Conservation (phyloP, 2,797 vertebrate species). For the Centropyge bicolor region DNA sequence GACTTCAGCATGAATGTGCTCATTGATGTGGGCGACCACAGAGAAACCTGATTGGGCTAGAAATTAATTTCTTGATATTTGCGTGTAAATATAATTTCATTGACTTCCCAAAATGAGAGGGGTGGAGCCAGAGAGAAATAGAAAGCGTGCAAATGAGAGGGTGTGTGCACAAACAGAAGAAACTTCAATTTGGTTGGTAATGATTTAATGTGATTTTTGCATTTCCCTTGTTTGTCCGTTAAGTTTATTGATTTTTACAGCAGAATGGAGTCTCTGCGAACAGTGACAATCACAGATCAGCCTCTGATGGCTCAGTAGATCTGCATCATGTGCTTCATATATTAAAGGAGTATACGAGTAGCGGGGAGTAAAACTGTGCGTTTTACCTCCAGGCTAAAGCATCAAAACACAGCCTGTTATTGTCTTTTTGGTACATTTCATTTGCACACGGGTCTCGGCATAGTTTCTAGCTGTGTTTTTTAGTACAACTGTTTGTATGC, state of each 20-base stretch:
- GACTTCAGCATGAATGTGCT: not conserved
- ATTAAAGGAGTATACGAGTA: not conserved
- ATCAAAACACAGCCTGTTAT: slow-evolving; percentile 30
- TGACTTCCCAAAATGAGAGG: not conserved
- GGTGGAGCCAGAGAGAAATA: not conserved
- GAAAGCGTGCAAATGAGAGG: not conserved
- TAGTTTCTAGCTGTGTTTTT: slow-evolving; percentile 15
- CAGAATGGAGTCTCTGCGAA: not conserved
- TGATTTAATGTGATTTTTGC: not conserved
- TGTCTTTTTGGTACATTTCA: slow-evolving; percentile 40
- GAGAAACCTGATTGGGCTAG: not conserved
- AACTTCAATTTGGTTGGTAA: not conserved
- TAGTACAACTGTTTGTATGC: slow-evolving; percentile 31
- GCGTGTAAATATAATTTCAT: not conserved
- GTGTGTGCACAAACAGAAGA: not conserved
- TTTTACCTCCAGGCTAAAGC: slow-evolving; percentile 13
- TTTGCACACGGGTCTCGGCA: slow-evolving; percentile 10
- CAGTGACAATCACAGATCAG: not conserved
- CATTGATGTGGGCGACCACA: not conserved
- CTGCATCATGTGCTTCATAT: not conserved
- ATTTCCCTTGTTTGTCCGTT: not conserved
- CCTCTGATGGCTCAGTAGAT: not conserved
- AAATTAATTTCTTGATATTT: not conserved
- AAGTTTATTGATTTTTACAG: not conserved
- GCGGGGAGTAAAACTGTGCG: not conserved